Evolutionary conservation across 2,888 invertebrate species (phyloP).

Genomic region (Pollenia labialis): DNA sequence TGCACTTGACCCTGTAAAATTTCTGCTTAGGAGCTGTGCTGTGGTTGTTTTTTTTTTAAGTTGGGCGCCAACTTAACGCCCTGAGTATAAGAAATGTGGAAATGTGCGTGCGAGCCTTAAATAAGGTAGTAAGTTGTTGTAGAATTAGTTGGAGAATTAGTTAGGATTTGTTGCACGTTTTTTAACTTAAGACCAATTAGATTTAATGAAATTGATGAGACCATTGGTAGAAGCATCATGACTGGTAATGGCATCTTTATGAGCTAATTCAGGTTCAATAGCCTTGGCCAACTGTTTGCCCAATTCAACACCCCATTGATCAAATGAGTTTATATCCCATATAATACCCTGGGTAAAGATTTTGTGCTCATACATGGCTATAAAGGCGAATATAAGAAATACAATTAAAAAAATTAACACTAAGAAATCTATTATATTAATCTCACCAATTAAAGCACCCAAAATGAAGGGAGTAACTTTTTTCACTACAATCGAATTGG

Average conservation of each 20-base stretch:
- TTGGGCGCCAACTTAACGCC: not conserved
- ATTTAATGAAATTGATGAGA: slow-evolving; percentile 96
- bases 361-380: slow-evolving; percentile 99
- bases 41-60: not conserved
- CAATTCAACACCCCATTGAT: slow-evolving; percentile 99
- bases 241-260: slow-evolving; percentile 86
- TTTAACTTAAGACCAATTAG: slow-evolving; percentile 84
- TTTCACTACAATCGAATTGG: slow-evolving; percentile 97
- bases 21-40: slow-evolving; percentile 35
- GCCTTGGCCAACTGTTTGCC: slow-evolving; percentile 99
- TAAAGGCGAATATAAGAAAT: slow-evolving; percentile 27
- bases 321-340: slow-evolving; percentile 99
- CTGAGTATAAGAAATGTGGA: slow-evolving; percentile 31
- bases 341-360: slow-evolving; percentile 99
- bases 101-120: slow-evolving; percentile 22
- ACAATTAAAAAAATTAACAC: not conserved
- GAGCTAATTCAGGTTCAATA: slow-evolving; percentile 96
- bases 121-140: slow-evolving; percentile 6
- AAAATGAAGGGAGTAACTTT: slow-evolving; percentile 96
- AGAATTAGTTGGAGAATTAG: slow-evolving; percentile 12
- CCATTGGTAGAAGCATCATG: slow-evolving; percentile 99
- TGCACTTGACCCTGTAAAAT: slow-evolving; percentile 44
- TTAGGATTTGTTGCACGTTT: not conserved
- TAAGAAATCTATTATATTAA: not conserved
- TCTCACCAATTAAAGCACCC: slow-evolving; percentile 95